phyloP scores from a whole-genome alignment of 2,888 invertebrate genomes.

The Litoditis marina region DNA sequence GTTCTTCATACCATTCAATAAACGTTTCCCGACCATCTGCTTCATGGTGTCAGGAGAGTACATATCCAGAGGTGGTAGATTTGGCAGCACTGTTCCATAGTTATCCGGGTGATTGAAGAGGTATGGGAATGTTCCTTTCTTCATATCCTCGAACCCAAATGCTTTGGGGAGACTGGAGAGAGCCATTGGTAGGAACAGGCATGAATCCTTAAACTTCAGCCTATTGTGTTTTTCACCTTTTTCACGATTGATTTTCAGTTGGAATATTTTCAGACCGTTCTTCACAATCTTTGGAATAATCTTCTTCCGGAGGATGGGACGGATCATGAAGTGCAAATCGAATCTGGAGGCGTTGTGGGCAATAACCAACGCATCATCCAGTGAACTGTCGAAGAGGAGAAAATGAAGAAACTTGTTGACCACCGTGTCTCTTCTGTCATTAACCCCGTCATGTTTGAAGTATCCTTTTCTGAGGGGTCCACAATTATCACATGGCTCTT shows the following conservation, averaged over 20 bases:
- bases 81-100: not conserved
- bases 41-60: not conserved
- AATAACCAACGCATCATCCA: not conserved
- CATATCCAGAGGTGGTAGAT: conserved; percentile 1
- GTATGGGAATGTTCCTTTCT: conserved; percentile 4
- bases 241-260: not conserved
- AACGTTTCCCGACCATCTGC: not conserved
- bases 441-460: not conserved
- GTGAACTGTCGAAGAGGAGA: not conserved
- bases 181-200: not conserved
- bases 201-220: not conserved
- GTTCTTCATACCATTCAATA: conserved; percentile 9
- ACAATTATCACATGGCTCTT: not conserved
- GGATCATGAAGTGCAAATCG: not conserved
- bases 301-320: not conserved
- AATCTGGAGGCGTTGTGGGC: not conserved
- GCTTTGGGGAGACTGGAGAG: not conserved
- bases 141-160: not conserved
- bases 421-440: not conserved
- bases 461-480: not conserved
- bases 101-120: conserved; percentile 4
- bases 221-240: not conserved
- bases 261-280: not conserved
- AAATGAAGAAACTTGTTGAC: not conserved
- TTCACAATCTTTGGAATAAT: not conserved